Base-by-base conservation (phyloP, 2,113 vertebrate genomes). In the Oryzias javanicus region DNA sequence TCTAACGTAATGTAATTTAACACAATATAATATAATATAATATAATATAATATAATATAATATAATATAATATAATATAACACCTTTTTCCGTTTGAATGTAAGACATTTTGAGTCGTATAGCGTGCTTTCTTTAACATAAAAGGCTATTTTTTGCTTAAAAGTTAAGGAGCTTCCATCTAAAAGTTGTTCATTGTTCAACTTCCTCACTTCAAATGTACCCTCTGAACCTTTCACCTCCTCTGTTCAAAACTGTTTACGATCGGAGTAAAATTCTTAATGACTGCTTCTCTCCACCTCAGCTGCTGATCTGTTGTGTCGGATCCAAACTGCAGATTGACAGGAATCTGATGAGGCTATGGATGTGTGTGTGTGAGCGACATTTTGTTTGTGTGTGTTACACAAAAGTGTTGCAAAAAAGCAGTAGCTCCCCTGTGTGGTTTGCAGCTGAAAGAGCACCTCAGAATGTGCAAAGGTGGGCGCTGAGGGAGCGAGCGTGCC, bases 371-470 rank as follows among this genome's bases (percentile, higher is more conserved):
- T 0, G 16, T 60, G 58, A 8, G 35, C 10, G 35, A 12, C 2
- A 12, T 35, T 35, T 35, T 45, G 48, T 67, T 52, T 1, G 17
- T 46, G 4, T 82, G n/a, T n/a, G n/a, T n/a, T 41, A 51, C 57
- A 79, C 25, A 25, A 25, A 25, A 67, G 74, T 72, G 65, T 89
- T 89, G 85, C 68, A 78, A 91, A 92, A 87, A 93, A 35, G 91
- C 93, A 91, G 92, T 89, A 94, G 93, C 93, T 92, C 92, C 93
- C 90, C 93, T 93, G 67, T 93, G 93, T 94, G 93, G 93, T 83
- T 88, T 87, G 49, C 80, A 65, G 72, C 71, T 90, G 93, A 80
- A 91, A 90, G 70, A 87, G 73, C 84, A 89, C 64, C 60, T 77
- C 49, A 0, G 49, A 60, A 49, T 60, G 67, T 83, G 72, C 66